These are phyloP conservation scores for Pandion haliaetus DNA, from an alignment of 2,113 vertebrate species.

Conservation along the genomic window DNA sequence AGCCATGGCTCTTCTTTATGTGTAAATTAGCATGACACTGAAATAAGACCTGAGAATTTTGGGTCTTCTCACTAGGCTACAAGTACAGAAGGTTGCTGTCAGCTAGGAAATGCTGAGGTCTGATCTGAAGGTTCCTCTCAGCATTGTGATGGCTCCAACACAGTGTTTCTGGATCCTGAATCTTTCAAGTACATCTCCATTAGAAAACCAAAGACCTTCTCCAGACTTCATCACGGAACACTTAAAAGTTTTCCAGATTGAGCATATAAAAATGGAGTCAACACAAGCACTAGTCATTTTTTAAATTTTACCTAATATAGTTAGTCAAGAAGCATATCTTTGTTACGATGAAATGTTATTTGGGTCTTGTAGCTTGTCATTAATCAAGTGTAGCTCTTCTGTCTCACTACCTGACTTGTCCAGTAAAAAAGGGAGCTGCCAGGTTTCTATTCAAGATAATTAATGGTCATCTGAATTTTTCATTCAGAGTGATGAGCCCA, in stretches of 20 bases:
- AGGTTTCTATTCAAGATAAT: constrained; percentile 77
- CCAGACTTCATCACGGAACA: neutral
- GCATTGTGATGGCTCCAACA: neutral
- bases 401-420: neutral
- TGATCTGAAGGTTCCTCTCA: neutral
- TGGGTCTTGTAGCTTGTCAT: neutral
- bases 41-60: neutral
- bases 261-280: neutral
- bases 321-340: neutral
- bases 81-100: neutral
- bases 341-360: neutral
- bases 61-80: neutral
- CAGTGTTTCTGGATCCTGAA: neutral
- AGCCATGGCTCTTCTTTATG: neutral
- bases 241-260: neutral
- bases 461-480: constrained; percentile 77
- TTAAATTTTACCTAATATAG: neutral
- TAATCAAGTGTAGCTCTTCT: neutral
- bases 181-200: neutral
- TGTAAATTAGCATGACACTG: neutral
- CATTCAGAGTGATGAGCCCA: constrained; percentile 72
- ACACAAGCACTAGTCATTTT: neutral
- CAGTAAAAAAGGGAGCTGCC: constrained; percentile 43
- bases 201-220: neutral
- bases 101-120: neutral